Percentiles rank a stretch among this genome's conserved stretches.
Conservation (phyloP, 2,888 invertebrate genomes). For the Eutolmus rufibarbis region DNA sequence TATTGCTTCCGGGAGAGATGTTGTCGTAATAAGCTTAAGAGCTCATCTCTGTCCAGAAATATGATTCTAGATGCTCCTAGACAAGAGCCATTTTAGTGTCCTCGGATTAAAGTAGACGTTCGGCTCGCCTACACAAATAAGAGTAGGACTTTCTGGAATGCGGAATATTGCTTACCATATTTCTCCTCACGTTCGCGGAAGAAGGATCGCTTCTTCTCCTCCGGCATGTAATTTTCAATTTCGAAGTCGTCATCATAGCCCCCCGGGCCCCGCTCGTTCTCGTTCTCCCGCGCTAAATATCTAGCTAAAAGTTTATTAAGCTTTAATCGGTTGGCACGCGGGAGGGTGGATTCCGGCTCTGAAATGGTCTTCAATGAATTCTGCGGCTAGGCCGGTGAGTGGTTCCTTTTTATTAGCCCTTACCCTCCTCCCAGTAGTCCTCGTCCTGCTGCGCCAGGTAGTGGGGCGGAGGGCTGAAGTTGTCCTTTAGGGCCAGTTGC, state of each 20-base stretch:
- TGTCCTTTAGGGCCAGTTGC: slow-evolving; percentile 52
- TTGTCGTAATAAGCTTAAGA: neutral
- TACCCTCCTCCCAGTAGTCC: slow-evolving; percentile 62
- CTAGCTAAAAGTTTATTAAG: slow-evolving; percentile 60
- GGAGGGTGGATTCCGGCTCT: slow-evolving; percentile 17
- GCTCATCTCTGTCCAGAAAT: neutral
- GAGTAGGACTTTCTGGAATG: neutral
- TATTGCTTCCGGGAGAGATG: neutral
- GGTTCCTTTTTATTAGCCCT: slow-evolving; percentile 47
- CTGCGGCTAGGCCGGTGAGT: neutral
- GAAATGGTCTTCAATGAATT: slow-evolving; percentile 52
- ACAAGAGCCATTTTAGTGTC: neutral
- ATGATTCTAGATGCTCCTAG: neutral
- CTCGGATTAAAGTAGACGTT: neutral
- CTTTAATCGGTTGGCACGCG: neutral
- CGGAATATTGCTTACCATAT: slow-evolving; percentile 56
- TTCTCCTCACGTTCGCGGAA: slow-evolving; percentile 61
- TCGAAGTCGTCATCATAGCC: slow-evolving; percentile 56
- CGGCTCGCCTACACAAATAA: neutral
- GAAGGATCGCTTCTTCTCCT: slow-evolving; percentile 58
- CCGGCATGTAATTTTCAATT: slow-evolving; percentile 54
- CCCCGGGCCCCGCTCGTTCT: slow-evolving; percentile 52
- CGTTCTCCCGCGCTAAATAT: slow-evolving; percentile 59
- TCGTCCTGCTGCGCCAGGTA: slow-evolving; percentile 51
- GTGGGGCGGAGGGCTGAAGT: slow-evolving; percentile 47